phyloP scores from a whole-genome alignment of 2,888 invertebrate species.

The Plagiodera versicolora region DNA sequence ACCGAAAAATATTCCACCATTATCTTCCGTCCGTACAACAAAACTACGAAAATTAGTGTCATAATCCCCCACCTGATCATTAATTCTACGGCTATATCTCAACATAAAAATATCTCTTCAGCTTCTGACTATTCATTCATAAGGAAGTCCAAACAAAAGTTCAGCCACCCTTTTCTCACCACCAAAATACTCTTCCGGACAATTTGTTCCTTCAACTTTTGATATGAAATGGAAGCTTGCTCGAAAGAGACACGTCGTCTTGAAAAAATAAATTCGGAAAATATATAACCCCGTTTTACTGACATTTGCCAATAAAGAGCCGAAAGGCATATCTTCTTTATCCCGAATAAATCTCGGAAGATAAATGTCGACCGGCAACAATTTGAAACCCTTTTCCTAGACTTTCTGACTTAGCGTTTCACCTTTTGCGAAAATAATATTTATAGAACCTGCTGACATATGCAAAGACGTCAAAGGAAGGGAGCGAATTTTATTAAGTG shows the following conservation, averaged over 20 bases:
- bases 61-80: too few relatives aligned
- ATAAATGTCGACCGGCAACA: constrained; percentile 10
- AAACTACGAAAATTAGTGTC: too few relatives aligned
- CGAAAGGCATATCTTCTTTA: not conserved
- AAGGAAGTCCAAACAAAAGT: too few relatives aligned
- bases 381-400: constrained; percentile 11
- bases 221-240: not conserved
- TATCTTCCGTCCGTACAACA: too few relatives aligned
- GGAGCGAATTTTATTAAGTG: not conserved
- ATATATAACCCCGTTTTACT: not conserved
- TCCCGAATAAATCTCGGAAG: constrained; percentile 11
- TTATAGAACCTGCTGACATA: constrained; percentile 9
- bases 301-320: not conserved
- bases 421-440: constrained; percentile 10
- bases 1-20: too few relatives aligned
- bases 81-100: too few relatives aligned
- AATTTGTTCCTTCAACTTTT: too few relatives aligned
- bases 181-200: too few relatives aligned
- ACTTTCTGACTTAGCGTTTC: constrained; percentile 11
- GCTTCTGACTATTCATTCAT: too few relatives aligned
- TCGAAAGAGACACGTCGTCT: not conserved
- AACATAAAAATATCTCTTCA: too few relatives aligned
- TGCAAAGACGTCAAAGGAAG: not conserved
- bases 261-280: not conserved
- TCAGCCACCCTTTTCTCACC: too few relatives aligned